Conservation (phyloP, 92 coral and sea anemone species). For the Scolanthus callimorphus region DNA sequence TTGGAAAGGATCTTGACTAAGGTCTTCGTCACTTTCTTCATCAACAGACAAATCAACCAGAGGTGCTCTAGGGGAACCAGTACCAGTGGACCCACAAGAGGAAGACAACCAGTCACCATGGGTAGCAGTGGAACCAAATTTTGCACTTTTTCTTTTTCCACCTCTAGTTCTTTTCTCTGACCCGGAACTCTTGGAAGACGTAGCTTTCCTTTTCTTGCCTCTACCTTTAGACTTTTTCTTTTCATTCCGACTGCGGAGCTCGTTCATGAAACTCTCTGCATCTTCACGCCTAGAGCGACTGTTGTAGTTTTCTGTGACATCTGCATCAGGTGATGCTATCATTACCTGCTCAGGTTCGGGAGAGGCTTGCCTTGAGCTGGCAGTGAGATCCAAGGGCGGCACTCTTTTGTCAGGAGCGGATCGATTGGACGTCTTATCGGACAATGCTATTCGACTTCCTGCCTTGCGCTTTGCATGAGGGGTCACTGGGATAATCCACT, state of each 20-base stretch:
- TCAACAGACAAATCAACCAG: conserved; percentile 8
- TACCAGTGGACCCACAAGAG: neutral
- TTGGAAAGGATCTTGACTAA: too few species aligned
- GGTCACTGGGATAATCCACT: conserved; percentile 44
- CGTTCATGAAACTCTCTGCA: conserved; percentile 13
- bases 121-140: neutral
- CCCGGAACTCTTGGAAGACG: neutral
- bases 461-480: conserved; percentile 19
- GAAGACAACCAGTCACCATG: neutral
- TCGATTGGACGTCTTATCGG: conserved; percentile 1
- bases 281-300: conserved; percentile 6
- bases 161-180: neutral
- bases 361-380: too few species aligned
- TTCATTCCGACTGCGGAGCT: conserved; percentile 11
- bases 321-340: too few species aligned
- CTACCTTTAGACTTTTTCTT: neutral
- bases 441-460: neutral
- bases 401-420: too few species aligned
- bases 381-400: too few species aligned
- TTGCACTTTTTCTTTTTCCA: neutral
- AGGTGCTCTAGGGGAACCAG: neutral
- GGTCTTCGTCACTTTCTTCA: too few species aligned
- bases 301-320: too few species aligned
- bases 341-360: too few species aligned
- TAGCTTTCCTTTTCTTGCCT: conserved; percentile 5